Evolutionary conservation across 2,113 vertebrate species (phyloP), one percentile per base, ranked within the genome.

Genomic region (Rutilus rutilus): DNA sequence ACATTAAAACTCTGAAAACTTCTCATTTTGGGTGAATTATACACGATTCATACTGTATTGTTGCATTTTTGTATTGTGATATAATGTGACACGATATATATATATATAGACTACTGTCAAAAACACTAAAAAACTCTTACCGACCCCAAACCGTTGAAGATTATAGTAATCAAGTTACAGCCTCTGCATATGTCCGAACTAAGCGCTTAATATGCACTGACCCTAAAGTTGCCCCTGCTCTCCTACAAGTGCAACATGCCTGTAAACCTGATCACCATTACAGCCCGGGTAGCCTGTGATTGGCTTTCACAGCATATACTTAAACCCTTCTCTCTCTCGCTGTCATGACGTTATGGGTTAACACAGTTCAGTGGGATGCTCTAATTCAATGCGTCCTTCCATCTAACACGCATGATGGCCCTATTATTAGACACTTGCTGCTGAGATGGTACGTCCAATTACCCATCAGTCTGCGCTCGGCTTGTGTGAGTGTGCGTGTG

Each of bases 371-470:
- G 59, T 64, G 78, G 17, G 59, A 84, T 33, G 19, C 25, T 85
- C 52, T 85, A 75, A 84, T 84, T 42, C 67, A 57, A 45, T 84
- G 71, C 36, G 23, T 57, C 39, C 60, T 50, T 76, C 67, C 52
- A 57, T 85, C 60, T 57, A 78, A 27, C 77, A 67, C 54, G 59
- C 77, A 65, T 42, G 45, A 65, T 64, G 65, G 54, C 36, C 69
- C 50, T 85, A 82, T 85, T 83, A 85, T 83, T 78, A 81, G 62
- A 78, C 65, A 50, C 78, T 71, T 74, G 33, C 83, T 73, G 45
- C 25, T 71, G 47, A 71, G 62, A 85, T 69, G 76, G 84, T 60
- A 86, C 45, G 84, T 77, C 84, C 84, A 86, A 80, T 86, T 86
- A 86, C 77, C 84, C 84, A 86, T n/a, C 25, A 80, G 77, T n/a